Evolutionary conservation across 2,797 vertebrate genomes (phyloP).

Genomic region (Neomorphus geoffroyi): DNA sequence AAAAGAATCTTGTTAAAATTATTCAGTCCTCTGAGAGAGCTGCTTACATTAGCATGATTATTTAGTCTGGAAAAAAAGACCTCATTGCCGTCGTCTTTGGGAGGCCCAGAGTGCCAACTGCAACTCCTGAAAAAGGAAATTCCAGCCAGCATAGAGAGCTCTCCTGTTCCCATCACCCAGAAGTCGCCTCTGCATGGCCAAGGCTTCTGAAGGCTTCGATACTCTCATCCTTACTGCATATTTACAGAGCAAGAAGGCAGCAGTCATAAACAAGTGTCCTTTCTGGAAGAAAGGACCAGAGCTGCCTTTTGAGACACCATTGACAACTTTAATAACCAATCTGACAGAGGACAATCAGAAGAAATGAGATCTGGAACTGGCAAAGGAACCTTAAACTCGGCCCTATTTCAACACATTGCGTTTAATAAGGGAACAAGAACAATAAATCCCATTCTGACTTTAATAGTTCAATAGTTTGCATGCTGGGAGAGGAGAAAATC

Average conservation of each 20-base stretch:
- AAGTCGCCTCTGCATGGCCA: fast-evolving
- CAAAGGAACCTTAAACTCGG: conserved; percentile 5
- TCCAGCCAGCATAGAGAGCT: conserved; percentile 5
- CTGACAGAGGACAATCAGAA: not conserved
- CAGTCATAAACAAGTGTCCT: not conserved
- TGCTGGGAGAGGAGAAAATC: not conserved
- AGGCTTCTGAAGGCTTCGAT: not conserved
- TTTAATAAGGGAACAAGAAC: conserved; percentile 5
- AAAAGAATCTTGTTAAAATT: conserved; percentile 51
- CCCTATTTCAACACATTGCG: not conserved
- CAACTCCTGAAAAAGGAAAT: conserved; percentile 28
- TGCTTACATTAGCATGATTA: conserved; percentile 43
- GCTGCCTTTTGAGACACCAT: not conserved
- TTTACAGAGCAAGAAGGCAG: not conserved
- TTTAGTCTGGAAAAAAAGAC: conserved; percentile 45
- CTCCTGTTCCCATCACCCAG: not conserved
- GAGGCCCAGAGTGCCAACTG: conserved; percentile 19
- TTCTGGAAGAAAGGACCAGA: not conserved
- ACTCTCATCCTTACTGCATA: not conserved
- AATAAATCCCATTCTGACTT: not conserved
- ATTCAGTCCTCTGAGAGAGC: not conserved
- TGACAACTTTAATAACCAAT: not conserved
- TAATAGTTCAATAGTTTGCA: not conserved
- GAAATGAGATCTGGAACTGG: not conserved
- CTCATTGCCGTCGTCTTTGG: not conserved